Base-by-base conservation (phyloP, 2,888 invertebrate species). In the Antheraea assamensis region DNA sequence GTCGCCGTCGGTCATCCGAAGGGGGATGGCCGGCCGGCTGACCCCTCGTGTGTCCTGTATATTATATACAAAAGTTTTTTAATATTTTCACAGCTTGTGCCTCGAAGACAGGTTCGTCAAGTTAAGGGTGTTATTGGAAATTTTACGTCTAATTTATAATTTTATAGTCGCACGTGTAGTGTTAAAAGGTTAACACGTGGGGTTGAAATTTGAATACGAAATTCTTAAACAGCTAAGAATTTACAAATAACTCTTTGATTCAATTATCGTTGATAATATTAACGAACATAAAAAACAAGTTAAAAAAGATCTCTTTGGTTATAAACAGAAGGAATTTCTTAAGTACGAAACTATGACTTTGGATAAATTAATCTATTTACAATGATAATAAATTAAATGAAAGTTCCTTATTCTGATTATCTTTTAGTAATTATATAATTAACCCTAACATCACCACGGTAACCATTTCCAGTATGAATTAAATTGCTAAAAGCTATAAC, bases 91-190 rank as follows among this genome's bases (percentile, higher is more conserved):
- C 94, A 94, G 93, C 92, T 93, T 92, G 88, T 87, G 78, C 79
- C 79, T 75, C 74, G 21, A 15, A 82, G 78, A 92, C 94, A 89
- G 90, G 94, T 93, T 89, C 76, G 64, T 21, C 49, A 35, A 52
- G 73, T 72, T 75, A 74, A 79, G 85, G 88, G 88, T 85, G 77
- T 88, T 89, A 92, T 92, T 88, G 89, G 85, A 90, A 92, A 92
- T 93, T 94, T 94, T 90, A 92, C 93, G 92, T 89, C 89, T 92
- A 91, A 94, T 94, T 94, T 93, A 90, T 88, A 86, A 92, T 90
- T 90, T 88, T 83, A 83, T 85, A 78, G 82, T 82, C 84, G 87
- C 93, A 89, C 92, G 92, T 87, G 93, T 86, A 87, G 85, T 87
- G 85, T 89, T 86, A 82, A 87, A 89, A 90, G 91, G 90, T 93